These are phyloP conservation scores for Tragulus kanchil DNA, from an alignment of 2,113 vertebrate species.

Conservation along the genomic window DNA sequence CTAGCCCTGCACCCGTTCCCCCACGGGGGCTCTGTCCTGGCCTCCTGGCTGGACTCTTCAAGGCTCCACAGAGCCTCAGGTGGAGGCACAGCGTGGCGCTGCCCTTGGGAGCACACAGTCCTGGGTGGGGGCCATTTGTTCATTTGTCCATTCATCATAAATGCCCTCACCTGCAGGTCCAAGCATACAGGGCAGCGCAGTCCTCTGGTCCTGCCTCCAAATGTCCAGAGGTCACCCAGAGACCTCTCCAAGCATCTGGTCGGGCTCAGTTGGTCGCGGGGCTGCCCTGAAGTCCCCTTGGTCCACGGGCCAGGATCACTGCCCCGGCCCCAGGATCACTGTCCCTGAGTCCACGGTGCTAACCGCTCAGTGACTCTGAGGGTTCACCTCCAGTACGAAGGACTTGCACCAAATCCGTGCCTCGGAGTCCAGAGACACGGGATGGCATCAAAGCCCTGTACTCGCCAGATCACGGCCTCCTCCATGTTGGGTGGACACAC, in stretches of 20 bases:
- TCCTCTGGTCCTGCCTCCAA: background rate
- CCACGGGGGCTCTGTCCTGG: background rate
- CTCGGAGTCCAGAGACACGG: background rate
- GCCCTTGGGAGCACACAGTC: background rate
- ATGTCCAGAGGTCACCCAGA: background rate
- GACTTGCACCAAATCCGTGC: background rate
- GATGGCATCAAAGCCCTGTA: background rate
- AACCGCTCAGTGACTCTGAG: background rate
- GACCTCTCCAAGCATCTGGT: background rate
- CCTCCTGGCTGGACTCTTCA: background rate
- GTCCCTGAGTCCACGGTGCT: background rate
- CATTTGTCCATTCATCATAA: background rate
- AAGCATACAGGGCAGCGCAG: background rate
- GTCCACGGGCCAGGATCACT: background rate
- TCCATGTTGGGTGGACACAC: background rate
- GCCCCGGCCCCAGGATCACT: background rate
- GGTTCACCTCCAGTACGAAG: background rate
- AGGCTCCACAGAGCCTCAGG: accelerated
- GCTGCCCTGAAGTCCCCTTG: background rate
- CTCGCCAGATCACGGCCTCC: background rate
- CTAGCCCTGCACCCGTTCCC: background rate
- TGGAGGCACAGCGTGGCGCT: background rate
- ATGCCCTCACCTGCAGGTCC: no score
- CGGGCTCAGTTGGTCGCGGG: background rate
- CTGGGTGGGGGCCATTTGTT: background rate